phyloP scores from a whole-genome alignment of 2,113 vertebrate genomes.

The Leptobrachium leishanense region DNA sequence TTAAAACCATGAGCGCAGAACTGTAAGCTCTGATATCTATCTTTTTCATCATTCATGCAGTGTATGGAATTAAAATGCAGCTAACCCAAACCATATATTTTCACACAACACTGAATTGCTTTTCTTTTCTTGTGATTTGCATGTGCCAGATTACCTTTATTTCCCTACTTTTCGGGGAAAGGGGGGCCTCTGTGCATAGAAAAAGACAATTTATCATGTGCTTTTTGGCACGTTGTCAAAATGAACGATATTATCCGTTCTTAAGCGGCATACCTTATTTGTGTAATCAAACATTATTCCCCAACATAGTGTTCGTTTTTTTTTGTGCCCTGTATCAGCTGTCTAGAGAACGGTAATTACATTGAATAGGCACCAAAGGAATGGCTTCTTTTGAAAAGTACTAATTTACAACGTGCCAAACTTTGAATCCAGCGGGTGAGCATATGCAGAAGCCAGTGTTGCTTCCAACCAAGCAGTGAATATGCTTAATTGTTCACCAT shows the following conservation, averaged over 20 bases:
- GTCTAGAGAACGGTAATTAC: constrained; percentile 47
- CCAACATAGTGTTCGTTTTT: constrained; percentile 47
- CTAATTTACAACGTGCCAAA: constrained; percentile 55
- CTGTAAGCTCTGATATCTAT: background rate
- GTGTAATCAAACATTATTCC: background rate
- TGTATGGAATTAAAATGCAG: background rate
- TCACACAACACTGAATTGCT: background rate
- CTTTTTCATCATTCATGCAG: background rate
- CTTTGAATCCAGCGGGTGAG: constrained; percentile 52
- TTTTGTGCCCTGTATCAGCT: constrained; percentile 28
- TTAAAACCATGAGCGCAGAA: background rate
- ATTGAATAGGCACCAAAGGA: constrained; percentile 50
- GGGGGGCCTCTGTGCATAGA: no score
- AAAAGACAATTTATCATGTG: no score
- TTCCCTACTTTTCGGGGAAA: background rate
- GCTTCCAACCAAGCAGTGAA: constrained; percentile 45
- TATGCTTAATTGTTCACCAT: constrained; percentile 52
- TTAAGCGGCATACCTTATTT: constrained; percentile 1
- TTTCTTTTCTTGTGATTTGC: background rate
- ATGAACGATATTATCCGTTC: background rate
- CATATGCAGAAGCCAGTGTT: constrained; percentile 58
- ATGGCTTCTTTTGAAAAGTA: constrained; percentile 55
- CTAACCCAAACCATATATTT: background rate
- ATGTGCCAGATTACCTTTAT: background rate
- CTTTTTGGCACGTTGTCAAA: no score